phyloP scores from a whole-genome alignment of 1,140 invertebrate genomes.

The Brachionus manjavacas region DNA sequence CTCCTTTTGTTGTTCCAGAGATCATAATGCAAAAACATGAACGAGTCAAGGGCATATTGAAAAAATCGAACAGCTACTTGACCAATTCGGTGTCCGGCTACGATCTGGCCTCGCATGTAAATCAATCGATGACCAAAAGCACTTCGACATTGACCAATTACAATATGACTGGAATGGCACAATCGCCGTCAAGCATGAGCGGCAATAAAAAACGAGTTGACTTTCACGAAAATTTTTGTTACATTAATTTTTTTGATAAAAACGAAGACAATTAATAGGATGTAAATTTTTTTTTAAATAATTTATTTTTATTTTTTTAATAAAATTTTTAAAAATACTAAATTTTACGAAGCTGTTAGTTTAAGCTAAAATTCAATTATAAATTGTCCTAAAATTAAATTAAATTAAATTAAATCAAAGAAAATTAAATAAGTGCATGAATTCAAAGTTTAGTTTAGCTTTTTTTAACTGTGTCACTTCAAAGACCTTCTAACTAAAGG shows the following conservation, averaged over 20 bases:
- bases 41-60: slow-evolving; percentile 26
- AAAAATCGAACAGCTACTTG: background rate
- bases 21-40: slow-evolving; percentile 15
- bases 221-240: slow-evolving; percentile 37
- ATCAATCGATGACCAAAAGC: background rate
- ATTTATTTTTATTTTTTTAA: background rate
- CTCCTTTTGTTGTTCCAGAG: slow-evolving; percentile 22
- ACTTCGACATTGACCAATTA: background rate
- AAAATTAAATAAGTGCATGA: no score
- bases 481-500: no score
- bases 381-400: background rate
- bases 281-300: background rate
- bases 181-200: background rate
- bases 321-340: background rate
- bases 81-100: background rate
- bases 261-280: background rate
- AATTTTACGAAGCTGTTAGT: background rate
- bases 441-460: no score
- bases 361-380: background rate
- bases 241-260: slow-evolving; percentile 13
- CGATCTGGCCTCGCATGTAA: background rate
- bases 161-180: background rate
- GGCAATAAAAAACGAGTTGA: slow-evolving; percentile 12
- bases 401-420: no score
- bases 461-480: no score